Conservation (phyloP, 2,888 invertebrate genomes). For the Caprella mutica region DNA sequence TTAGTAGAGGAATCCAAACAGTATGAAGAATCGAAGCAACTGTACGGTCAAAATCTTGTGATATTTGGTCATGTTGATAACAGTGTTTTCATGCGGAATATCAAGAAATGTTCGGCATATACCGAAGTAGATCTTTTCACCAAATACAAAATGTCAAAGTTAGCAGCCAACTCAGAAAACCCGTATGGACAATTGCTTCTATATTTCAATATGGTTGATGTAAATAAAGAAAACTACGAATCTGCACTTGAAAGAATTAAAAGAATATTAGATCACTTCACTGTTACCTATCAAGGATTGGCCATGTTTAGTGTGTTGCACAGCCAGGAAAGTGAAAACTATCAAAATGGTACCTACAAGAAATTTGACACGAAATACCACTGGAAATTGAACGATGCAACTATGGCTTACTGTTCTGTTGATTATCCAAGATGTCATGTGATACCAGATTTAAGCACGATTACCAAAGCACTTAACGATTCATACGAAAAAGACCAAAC, state of each 20-base stretch:
- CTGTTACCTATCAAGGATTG: slow-evolving; percentile 16
- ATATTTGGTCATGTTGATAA: slow-evolving; percentile 20
- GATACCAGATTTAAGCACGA: slow-evolving; percentile 9
- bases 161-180: slow-evolving; percentile 13
- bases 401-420: slow-evolving; percentile 28
- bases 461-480: slow-evolving; percentile 10
- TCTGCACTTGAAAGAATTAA: slow-evolving; percentile 21
- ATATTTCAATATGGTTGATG: slow-evolving; percentile 20
- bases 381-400: slow-evolving; percentile 18
- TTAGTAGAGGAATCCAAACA: too few relatives aligned
- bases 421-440: slow-evolving; percentile 23
- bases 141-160: slow-evolving; percentile 18
- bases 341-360: too few relatives aligned
- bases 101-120: slow-evolving; percentile 18
- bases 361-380: neutral
- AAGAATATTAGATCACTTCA: slow-evolving; percentile 20
- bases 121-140: slow-evolving; percentile 19
- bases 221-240: slow-evolving; percentile 21
- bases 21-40: too few relatives aligned
- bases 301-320: slow-evolving; percentile 19
- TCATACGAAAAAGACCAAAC: slow-evolving; percentile 22
- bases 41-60: slow-evolving; percentile 17
- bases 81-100: slow-evolving; percentile 12
- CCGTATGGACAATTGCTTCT: slow-evolving; percentile 23
- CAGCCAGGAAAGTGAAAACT: neutral